These are phyloP conservation scores for Drosophila parabipectinata DNA, from an alignment of 1,140 invertebrate species.

Conservation along the genomic window DNA sequence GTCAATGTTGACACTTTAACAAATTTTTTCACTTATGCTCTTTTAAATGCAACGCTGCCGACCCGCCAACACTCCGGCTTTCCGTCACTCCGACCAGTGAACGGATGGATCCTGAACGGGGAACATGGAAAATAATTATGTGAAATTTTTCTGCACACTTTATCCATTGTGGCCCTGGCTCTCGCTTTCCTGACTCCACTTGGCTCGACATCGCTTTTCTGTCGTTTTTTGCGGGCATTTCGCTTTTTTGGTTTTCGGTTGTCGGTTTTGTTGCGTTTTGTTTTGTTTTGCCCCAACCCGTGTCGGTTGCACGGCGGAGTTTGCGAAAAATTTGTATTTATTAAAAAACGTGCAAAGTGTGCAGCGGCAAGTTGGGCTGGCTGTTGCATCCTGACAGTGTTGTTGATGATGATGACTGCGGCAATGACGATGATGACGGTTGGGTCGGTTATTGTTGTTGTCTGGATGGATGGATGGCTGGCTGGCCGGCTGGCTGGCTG, in stretches of 20 bases:
- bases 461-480: not conserved
- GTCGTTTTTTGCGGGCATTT: conserved; percentile 13
- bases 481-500: conserved; percentile 13
- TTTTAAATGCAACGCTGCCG: conserved; percentile 54
- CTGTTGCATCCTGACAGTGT: conserved; percentile 29
- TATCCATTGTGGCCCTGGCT: conserved; percentile 42
- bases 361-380: conserved; percentile 19
- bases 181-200: conserved; percentile 28
- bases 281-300: conserved; percentile 12
- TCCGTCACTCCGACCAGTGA: not conserved
- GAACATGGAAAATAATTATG: conserved; percentile 76
- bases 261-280: conserved; percentile 16
- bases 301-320: conserved; percentile 41
- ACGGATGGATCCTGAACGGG: conserved; percentile 17
- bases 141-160: conserved; percentile 74
- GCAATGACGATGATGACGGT: conserved; percentile 39
- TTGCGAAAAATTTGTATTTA: conserved; percentile 67
- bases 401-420: conserved; percentile 40
- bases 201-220: conserved; percentile 6
- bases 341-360: conserved; percentile 54
- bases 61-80: not conserved
- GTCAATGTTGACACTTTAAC: conserved; percentile 83
- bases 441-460: conserved; percentile 52
- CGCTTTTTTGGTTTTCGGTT: too few species aligned
- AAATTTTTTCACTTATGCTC: conserved; percentile 77